phyloP scores from a whole-genome alignment of 2,113 vertebrate species.

The Nesoenas mayeri region DNA sequence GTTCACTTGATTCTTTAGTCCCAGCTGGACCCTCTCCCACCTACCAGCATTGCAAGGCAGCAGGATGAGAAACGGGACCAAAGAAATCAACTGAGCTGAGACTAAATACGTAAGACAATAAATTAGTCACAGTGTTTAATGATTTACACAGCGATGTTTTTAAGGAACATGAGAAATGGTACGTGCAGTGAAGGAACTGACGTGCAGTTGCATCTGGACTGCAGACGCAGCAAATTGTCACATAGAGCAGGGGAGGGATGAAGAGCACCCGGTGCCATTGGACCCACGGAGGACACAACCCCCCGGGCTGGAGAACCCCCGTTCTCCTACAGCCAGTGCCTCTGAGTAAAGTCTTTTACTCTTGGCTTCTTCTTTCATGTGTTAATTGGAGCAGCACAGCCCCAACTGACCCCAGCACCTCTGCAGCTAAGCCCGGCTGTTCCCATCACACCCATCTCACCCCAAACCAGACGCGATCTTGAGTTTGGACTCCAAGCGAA shows the following conservation, averaged over 20 bases:
- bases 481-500: not conserved
- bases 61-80: not conserved
- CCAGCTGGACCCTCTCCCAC: not conserved
- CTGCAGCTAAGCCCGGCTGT: not conserved
- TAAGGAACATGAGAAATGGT: not conserved
- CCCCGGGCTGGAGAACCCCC: not conserved
- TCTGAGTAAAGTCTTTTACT: not conserved
- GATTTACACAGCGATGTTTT: not conserved
- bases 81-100: not conserved
- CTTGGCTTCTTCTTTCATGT: not conserved
- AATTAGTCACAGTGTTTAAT: slow-evolving; percentile 27
- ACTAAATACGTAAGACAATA: not conserved
- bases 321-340: not conserved
- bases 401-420: not conserved
- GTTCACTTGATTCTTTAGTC: not conserved
- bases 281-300: not conserved
- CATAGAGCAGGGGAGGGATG: not conserved
- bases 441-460: not conserved
- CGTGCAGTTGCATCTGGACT: not conserved
- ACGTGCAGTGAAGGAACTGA: not conserved
- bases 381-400: not conserved
- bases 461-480: fast-evolving
- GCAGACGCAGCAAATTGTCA: not conserved
- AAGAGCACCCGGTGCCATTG: not conserved
- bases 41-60: not conserved